These are phyloP conservation scores for Synergus itoensis DNA, from an alignment of 2,888 invertebrate species.

Conservation along the genomic window DNA sequence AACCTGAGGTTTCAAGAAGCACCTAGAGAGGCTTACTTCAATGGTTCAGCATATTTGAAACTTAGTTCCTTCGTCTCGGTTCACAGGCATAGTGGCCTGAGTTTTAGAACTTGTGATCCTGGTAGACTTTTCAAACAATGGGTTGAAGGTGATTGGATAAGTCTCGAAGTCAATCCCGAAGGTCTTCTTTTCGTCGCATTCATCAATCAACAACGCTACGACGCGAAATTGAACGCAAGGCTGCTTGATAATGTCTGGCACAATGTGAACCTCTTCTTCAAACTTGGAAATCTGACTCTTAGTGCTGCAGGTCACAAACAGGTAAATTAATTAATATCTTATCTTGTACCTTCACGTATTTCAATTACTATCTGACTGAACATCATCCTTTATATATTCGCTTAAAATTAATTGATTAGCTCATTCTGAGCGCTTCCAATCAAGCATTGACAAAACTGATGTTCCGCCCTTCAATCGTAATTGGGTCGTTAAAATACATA, in stretches of 20 bases:
- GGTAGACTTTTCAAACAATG: conserved; percentile 77
- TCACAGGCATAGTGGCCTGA: conserved; percentile 89
- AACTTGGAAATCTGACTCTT: conserved; percentile 81
- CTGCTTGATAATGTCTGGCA: conserved; percentile 92
- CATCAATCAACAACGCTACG: conserved; percentile 78
- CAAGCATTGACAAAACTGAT: background rate
- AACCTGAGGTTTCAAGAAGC: conserved; percentile 40
- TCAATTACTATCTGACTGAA: too few relatives aligned
- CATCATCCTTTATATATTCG: too few relatives aligned
- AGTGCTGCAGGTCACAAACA: conserved; percentile 79
- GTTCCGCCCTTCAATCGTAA: background rate
- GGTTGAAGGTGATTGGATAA: conserved; percentile 70
- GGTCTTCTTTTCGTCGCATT: conserved; percentile 79
- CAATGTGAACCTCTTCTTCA: conserved; percentile 84
- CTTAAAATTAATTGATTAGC: background rate
- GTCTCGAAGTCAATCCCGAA: conserved; percentile 76
- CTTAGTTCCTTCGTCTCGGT: conserved; percentile 87
- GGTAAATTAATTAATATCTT: conserved; percentile 77
- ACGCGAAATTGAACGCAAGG: conserved; percentile 84
- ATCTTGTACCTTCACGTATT: too few relatives aligned
- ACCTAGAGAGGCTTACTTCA: conserved; percentile 89
- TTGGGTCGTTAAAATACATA: background rate
- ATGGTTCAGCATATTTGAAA: conserved; percentile 88
- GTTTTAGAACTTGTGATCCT: conserved; percentile 87
- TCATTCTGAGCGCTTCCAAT: background rate